Percentiles rank a stretch among this genome's conserved stretches.
Evolutionary conservation across 2,797 vertebrate genomes (phyloP).

Genomic region (Pseudocheirus occidentalis): DNA sequence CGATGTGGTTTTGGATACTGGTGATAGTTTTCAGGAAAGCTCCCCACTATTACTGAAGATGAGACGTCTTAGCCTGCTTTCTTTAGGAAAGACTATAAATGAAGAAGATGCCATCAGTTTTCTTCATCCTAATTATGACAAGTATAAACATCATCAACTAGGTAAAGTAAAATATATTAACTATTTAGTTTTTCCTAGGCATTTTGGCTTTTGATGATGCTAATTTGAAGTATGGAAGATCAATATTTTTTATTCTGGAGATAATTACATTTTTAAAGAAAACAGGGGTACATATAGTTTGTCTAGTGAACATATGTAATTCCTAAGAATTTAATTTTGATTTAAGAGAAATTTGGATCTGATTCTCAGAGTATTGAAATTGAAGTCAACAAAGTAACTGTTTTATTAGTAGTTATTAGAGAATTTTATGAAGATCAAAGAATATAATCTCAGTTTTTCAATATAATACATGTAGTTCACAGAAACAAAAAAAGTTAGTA

Average conservation of each 20-base stretch:
- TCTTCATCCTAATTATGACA: slow-evolving; percentile 65
- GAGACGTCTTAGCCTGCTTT: slow-evolving; percentile 88
- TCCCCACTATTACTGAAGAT: slow-evolving; percentile 92
- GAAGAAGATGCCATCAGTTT: slow-evolving; percentile 80
- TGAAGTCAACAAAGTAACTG: slow-evolving; percentile 4
- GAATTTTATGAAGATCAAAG: slow-evolving; percentile 2
- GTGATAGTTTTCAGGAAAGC: slow-evolving; percentile 81
- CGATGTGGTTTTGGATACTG: slow-evolving; percentile 85
- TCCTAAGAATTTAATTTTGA: slow-evolving; percentile 37
- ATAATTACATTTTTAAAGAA: background rate
- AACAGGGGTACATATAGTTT: slow-evolving; percentile 1
- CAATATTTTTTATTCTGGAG: background rate
- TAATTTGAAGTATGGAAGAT: background rate
- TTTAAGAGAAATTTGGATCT: background rate
- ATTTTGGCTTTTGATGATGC: slow-evolving; percentile 22
- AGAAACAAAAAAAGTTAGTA: background rate
- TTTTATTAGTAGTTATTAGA: slow-evolving; percentile 13
- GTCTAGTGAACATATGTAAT: background rate
- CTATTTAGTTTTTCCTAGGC: slow-evolving; percentile 23
- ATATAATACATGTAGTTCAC: background rate
- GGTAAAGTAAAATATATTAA: slow-evolving; percentile 70
- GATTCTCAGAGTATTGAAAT: slow-evolving; percentile 12
- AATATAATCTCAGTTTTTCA: slow-evolving; percentile 19
- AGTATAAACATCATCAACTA: slow-evolving; percentile 49
- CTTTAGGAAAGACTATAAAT: slow-evolving; percentile 89